These are phyloP conservation scores for Neodiprion pinetum DNA, from an alignment of 1,140 invertebrate genomes.

Conservation along the genomic window DNA sequence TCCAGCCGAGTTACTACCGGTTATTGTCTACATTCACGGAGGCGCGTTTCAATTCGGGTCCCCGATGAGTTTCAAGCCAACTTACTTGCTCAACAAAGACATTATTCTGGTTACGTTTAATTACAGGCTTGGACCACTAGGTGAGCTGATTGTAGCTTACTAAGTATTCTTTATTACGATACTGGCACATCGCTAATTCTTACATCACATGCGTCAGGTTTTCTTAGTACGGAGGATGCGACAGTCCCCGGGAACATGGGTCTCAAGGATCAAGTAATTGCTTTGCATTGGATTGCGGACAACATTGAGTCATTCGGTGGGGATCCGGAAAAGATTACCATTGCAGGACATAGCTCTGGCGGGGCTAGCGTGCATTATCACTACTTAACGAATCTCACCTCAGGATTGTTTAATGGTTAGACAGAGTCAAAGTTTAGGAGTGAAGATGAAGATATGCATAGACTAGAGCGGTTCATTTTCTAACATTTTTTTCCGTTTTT, in stretches of 20 bases:
- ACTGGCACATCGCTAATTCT: slow-evolving; percentile 4
- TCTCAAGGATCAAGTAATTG: slow-evolving; percentile 68
- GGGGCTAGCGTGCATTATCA: slow-evolving; percentile 68
- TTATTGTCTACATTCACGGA: slow-evolving; percentile 55
- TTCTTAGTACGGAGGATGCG: slow-evolving; percentile 65
- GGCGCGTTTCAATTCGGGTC: slow-evolving; percentile 57
- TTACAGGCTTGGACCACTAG: slow-evolving; percentile 68
- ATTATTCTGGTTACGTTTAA: slow-evolving; percentile 71
- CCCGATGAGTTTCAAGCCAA: slow-evolving; percentile 53
- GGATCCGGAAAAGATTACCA: slow-evolving; percentile 60
- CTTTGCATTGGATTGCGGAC: slow-evolving; percentile 67
- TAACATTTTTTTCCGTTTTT: no score
- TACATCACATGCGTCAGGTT: slow-evolving; percentile 47
- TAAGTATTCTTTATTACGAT: no score
- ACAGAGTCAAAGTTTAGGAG: no score
- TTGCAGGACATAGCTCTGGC: slow-evolving; percentile 64
- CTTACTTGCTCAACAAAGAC: slow-evolving; percentile 69
- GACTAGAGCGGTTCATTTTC: no score
- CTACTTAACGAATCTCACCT: slow-evolving; percentile 61
- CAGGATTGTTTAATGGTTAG: slow-evolving; percentile 57
- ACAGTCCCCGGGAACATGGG: slow-evolving; percentile 67
- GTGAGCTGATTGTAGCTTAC: slow-evolving; percentile 35
- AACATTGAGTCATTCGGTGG: slow-evolving; percentile 65
- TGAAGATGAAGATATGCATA: no score
- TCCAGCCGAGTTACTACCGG: slow-evolving; percentile 35